These are phyloP conservation scores for Amblyopsis hoosieri DNA, from an alignment of 2,797 vertebrate species.

Conservation along the genomic window DNA sequence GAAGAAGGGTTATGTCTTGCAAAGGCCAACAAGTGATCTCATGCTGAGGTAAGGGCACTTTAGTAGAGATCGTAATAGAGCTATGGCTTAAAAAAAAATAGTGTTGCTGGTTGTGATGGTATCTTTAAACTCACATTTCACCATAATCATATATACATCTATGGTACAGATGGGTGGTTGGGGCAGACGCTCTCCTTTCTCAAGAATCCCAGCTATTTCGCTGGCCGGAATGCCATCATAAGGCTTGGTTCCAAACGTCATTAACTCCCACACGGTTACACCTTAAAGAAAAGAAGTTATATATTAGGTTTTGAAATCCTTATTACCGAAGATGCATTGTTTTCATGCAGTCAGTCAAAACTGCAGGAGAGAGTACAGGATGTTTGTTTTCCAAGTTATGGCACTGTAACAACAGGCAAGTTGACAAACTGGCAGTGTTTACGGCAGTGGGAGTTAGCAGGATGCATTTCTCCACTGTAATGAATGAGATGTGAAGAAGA, in stretches of 20 bases:
- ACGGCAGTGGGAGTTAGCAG: constrained; percentile 64
- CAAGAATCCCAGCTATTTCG: constrained; percentile 90
- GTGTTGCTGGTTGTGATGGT: background rate
- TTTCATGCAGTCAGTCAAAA: constrained; percentile 21
- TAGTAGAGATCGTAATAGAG: too few relatives aligned
- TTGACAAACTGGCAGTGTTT: constrained; percentile 61
- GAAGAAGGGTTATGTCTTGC: too few relatives aligned
- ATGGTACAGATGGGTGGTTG: constrained; percentile 98
- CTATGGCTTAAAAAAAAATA: background rate
- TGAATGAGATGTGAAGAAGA: constrained; percentile 43
- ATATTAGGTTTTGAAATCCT: constrained; percentile 33
- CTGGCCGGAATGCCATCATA: constrained; percentile 95
- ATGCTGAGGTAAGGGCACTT: too few relatives aligned
- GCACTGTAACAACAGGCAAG: constrained; percentile 50
- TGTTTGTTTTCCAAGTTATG: constrained; percentile 43
- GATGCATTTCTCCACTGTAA: constrained; percentile 52
- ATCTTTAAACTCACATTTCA: constrained; percentile 89
- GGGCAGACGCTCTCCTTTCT: constrained; percentile 96
- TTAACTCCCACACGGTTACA: constrained; percentile 98
- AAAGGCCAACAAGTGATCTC: too few relatives aligned
- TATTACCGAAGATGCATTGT: constrained; percentile 28
- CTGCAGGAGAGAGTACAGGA: constrained; percentile 40
- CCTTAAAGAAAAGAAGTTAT: constrained; percentile 67
- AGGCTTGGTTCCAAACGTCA: constrained; percentile 97
- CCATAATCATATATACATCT: constrained; percentile 99